Conservation (phyloP, 2,888 invertebrate species). For the Zygaena filipendulae region DNA sequence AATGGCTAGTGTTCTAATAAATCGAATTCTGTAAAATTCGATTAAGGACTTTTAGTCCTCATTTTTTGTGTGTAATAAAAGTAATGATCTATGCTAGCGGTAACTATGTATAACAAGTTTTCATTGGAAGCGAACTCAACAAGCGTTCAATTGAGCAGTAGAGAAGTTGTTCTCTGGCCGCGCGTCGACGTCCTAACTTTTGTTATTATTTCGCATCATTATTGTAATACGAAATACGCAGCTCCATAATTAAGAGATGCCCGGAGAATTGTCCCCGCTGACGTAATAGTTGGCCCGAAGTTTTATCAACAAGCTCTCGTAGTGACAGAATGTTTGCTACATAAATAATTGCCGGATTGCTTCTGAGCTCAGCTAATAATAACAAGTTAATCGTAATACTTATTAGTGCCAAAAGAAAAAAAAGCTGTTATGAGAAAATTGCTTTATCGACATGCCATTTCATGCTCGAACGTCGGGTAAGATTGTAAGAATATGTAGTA, state of each 20-base stretch:
- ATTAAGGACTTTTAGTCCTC: too few species aligned
- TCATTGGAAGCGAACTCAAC: constrained; percentile 55
- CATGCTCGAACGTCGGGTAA: too few species aligned
- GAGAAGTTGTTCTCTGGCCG: constrained; percentile 44
- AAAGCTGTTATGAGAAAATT: too few species aligned
- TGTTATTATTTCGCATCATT: constrained; percentile 66
- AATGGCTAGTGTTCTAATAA: too few species aligned
- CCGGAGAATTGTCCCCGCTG: constrained; percentile 49
- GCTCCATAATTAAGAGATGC: constrained; percentile 63
- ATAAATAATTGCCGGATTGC: constrained; percentile 45
- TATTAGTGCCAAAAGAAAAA: too few species aligned
- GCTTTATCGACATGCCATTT: too few species aligned
- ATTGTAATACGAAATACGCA: constrained; percentile 64
- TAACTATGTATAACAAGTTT: constrained; percentile 62
- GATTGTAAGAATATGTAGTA: constrained; percentile 22
- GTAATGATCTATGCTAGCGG: constrained; percentile 40
- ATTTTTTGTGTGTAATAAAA: constrained; percentile 41
- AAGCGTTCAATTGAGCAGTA: constrained; percentile 59
- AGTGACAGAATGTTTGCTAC: constrained; percentile 45
- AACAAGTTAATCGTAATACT: constrained; percentile 42
- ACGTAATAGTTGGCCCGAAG: constrained; percentile 50
- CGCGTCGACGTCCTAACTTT: constrained; percentile 56
- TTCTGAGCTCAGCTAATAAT: constrained; percentile 39
- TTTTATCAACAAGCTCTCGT: constrained; percentile 46
- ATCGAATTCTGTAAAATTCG: too few species aligned